Base-by-base conservation (phyloP, 2,888 invertebrate genomes). In the Oscheius myriophilus region DNA sequence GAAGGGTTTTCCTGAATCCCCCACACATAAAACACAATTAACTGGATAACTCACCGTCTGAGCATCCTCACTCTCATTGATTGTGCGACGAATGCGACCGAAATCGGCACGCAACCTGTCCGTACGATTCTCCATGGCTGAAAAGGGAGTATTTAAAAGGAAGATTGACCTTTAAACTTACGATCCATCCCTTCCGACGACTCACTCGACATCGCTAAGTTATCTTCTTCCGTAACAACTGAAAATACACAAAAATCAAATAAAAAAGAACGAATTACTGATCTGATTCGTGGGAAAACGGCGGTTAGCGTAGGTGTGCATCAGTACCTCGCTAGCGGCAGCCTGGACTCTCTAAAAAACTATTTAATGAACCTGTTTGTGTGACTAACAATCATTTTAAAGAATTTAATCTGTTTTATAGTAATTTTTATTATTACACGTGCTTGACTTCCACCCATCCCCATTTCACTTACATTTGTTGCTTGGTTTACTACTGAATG, bases 51-150 rank as follows among this genome's bases (percentile, higher is more conserved):
- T 55, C 16, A 70, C 70, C 55, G 67, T 63, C 58, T 67, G 70
- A 2, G 67, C 70, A 42, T 55, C 57, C 41, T 68, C 59, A n/a
- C 64, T 68, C 52, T 71, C 68, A 23, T 49, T 33, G 11, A 71
- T 46, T n/a, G 69, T 65, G 7, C 55, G 59, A 11, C 71, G 71
- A 3, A 71, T 21, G 16, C 65, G 71, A 23, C 39, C 52, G 65
- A 55, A 71, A 26, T 67, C 62, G 2, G 65, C 16, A 4, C 71
- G 42, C 0, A 63, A 23, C 6, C 66, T 42, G n/a, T 70, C 70
- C 14, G 66, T 46, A 49, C 33, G 49, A n/a, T 23, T 33, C 2
- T 16, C 1, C 9, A 6, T 9, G 9, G 33, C 12, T 11, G 54
- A 11, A 41, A 57, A 57, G 26, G 11, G 26, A 54, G 26, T 26